Percentiles rank a stretch among this genome's conserved stretches.
phyloP scores from a whole-genome alignment of 1,140 invertebrate species.

The Campoletis sonorensis region DNA sequence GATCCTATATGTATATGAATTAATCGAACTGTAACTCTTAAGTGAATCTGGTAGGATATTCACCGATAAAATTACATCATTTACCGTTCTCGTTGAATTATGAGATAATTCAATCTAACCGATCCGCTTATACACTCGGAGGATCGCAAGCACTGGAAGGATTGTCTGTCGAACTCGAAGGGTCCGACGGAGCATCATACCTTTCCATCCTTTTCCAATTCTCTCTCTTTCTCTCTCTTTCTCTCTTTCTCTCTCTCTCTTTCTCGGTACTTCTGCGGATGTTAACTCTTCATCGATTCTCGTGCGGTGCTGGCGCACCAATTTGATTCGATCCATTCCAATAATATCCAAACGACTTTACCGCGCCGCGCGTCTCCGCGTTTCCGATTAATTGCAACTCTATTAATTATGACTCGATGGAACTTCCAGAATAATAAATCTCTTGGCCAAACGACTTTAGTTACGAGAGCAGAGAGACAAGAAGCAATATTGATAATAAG shows the following conservation, averaged over 20 bases:
- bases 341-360: constrained; percentile 46
- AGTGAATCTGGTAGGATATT: constrained; percentile 23
- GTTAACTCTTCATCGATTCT: constrained; percentile 41
- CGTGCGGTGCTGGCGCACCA: constrained; percentile 7
- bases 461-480: background rate
- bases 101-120: constrained; percentile 31
- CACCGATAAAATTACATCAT: constrained; percentile 40
- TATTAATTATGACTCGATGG: constrained; percentile 25
- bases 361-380: background rate
- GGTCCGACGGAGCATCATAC: background rate
- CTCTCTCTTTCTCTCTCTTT: background rate
- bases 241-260: background rate
- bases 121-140: constrained; percentile 30
- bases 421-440: constrained; percentile 34
- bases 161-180: constrained; percentile 23
- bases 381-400: constrained; percentile 42
- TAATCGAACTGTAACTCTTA: constrained; percentile 33
- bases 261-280: background rate
- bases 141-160: background rate
- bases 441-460: constrained; percentile 17
- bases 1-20: constrained; percentile 21
- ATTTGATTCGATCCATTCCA: constrained; percentile 42
- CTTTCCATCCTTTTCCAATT: background rate
- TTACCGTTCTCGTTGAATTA: constrained; percentile 38
- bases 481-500: background rate